Conservation (phyloP, 2,113 vertebrate genomes). For the Phylloscopus trochiloides region DNA sequence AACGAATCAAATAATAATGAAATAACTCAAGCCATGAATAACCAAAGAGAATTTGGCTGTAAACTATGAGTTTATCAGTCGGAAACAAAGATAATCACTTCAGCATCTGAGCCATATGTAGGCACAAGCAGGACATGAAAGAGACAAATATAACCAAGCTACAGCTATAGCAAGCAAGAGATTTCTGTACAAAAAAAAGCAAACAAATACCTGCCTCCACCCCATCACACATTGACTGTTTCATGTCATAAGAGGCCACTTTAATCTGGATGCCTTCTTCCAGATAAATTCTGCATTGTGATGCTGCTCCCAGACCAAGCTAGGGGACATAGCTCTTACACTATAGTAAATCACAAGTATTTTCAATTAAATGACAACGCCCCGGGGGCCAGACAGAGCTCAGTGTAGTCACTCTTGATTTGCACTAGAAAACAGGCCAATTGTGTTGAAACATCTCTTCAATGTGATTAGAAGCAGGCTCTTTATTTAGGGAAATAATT, state of each 20-base stretch:
- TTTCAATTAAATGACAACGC: background rate
- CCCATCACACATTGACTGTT: background rate
- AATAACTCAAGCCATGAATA: background rate
- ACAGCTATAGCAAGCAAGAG: background rate
- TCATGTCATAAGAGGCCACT: background rate
- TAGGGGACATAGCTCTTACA: background rate
- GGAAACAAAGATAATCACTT: background rate
- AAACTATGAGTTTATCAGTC: background rate
- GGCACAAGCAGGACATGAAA: background rate
- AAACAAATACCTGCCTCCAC: background rate
- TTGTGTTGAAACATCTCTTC: background rate
- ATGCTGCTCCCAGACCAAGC: background rate
- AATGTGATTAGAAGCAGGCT: background rate
- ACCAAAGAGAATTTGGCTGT: background rate
- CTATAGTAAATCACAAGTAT: background rate
- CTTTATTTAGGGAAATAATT: conserved; percentile 9
- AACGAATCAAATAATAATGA: background rate
- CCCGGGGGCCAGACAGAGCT: background rate
- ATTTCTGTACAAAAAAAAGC: background rate
- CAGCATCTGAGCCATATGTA: background rate
- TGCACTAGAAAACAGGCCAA: background rate
- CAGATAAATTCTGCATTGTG: background rate
- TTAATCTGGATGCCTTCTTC: background rate
- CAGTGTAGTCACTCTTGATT: background rate
- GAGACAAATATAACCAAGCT: background rate